Evolutionary conservation across 2,888 invertebrate genomes (phyloP).

Genomic region (Folsomia candida): DNA sequence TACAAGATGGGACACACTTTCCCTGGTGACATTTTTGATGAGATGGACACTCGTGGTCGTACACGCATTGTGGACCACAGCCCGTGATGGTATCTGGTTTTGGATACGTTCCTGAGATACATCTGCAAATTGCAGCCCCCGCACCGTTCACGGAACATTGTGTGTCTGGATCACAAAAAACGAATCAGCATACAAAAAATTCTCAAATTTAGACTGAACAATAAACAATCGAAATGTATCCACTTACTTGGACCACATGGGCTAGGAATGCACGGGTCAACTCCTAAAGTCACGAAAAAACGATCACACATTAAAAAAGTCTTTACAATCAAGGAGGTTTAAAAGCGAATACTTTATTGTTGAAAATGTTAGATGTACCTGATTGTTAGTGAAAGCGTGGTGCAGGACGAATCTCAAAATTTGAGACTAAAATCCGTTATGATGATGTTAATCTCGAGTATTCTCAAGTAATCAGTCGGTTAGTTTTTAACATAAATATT

Average conservation of each 20-base stretch:
- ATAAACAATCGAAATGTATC: too few relatives aligned
- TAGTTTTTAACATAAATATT: neutral
- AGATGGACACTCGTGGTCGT: slow-evolving; percentile 45
- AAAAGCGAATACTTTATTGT: too few relatives aligned
- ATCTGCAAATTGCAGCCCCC: slow-evolving; percentile 47
- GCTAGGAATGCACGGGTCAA: slow-evolving; percentile 50
- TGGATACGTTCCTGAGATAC: slow-evolving; percentile 52
- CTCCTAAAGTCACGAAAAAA: too few relatives aligned
- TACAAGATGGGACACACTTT: slow-evolving; percentile 44
- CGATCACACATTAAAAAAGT: too few relatives aligned
- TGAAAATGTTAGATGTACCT: too few relatives aligned
- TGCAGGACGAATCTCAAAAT: neutral
- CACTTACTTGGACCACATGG: slow-evolving; percentile 49
- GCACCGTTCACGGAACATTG: slow-evolving; percentile 50
- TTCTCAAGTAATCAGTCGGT: too few relatives aligned
- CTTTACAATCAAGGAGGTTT: too few relatives aligned
- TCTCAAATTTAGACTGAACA: neutral
- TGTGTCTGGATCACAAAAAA: slow-evolving; percentile 49
- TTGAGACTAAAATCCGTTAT: too few relatives aligned
- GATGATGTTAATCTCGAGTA: too few relatives aligned
- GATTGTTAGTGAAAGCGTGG: neutral
- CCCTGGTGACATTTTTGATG: slow-evolving; percentile 43
- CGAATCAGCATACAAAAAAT: neutral
- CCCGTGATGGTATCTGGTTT: slow-evolving; percentile 53
- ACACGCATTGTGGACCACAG: slow-evolving; percentile 51